Evolutionary conservation across 1,140 invertebrate species (phyloP).

Genomic region (Aphaenogaster floridana): DNA sequence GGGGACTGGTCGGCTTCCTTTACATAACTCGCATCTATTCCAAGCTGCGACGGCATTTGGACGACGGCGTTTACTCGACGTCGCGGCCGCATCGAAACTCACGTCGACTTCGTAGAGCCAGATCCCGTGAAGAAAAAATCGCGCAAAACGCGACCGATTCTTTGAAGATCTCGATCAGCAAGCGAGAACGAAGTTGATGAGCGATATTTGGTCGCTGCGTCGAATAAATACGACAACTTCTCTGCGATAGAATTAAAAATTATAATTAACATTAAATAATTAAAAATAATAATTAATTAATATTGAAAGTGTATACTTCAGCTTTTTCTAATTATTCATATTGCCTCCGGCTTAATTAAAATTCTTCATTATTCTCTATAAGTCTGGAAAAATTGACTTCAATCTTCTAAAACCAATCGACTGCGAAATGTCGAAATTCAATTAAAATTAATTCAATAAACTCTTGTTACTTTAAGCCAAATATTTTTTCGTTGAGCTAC

Average conservation of each 20-base stretch:
- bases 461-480: background rate
- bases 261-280: background rate
- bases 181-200: background rate
- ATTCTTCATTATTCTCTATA: background rate
- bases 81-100: slow-evolving; percentile 18
- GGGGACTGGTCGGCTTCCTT: slow-evolving; percentile 26
- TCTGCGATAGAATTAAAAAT: background rate
- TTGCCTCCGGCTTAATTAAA: background rate
- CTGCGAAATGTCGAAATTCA: background rate
- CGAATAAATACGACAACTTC: background rate
- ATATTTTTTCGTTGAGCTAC: background rate
- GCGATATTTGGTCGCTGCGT: background rate
- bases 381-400: background rate
- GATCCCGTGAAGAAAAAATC: background rate
- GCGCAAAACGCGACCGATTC: background rate
- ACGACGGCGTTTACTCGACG: slow-evolving; percentile 44
- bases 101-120: background rate
- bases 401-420: background rate
- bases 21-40: slow-evolving; percentile 72
- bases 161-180: background rate
- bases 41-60: slow-evolving; percentile 59
- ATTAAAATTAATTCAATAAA: background rate
- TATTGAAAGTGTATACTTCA: background rate
- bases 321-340: background rate
- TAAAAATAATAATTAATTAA: background rate